These are phyloP conservation scores for Micromys minutus DNA, from an alignment of 2,113 vertebrate species.

Conservation along the genomic window DNA sequence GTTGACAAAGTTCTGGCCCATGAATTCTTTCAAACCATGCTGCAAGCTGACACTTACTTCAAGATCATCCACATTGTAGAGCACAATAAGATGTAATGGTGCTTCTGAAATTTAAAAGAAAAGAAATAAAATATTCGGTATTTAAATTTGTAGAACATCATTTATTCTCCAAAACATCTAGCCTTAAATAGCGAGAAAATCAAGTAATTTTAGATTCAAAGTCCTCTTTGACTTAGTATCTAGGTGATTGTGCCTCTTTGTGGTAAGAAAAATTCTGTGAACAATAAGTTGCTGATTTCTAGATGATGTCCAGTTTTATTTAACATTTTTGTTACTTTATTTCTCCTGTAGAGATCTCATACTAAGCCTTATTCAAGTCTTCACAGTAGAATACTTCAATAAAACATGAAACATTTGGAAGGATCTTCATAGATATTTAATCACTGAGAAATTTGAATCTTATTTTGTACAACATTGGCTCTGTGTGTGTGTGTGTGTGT, in stretches of 20 bases:
- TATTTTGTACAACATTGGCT: not conserved
- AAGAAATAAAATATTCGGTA: not conserved
- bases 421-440: not conserved
- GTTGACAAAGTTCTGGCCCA: conserved; percentile 43
- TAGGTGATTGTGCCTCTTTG: not conserved
- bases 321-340: not conserved
- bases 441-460: not conserved
- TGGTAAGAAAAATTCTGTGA: not conserved
- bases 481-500: too few relatives aligned
- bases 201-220: not conserved
- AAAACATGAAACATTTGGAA: not conserved
- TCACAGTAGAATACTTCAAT: not conserved
- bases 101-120: conserved; percentile 12
- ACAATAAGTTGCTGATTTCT: not conserved
- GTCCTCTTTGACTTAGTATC: not conserved
- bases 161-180: not conserved
- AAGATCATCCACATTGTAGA: not conserved
- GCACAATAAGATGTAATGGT: fast-evolving
- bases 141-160: not conserved
- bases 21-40: not conserved
- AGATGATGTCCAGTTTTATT: not conserved
- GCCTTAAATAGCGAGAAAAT: not conserved
- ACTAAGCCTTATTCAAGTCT: not conserved
- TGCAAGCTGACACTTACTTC: not conserved
- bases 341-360: not conserved